Evolutionary conservation across 2,797 vertebrate species (phyloP), one percentile per base, ranked within the genome.

Genomic region (Atherinosoma microstoma): DNA sequence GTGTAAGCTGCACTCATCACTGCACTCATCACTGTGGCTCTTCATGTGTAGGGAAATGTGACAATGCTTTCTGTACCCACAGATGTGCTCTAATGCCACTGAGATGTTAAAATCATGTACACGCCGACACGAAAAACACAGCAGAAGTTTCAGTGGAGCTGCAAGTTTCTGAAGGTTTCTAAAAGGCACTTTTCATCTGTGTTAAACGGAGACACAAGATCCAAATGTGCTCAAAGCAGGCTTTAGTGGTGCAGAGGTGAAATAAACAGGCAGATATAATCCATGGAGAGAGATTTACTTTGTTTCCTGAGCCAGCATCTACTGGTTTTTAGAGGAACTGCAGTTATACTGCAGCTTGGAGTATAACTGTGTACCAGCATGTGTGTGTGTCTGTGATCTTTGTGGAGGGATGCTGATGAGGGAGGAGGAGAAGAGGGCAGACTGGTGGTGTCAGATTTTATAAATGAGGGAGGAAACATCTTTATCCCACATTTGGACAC

Each of bases 391-490:
- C 12, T 68, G 73, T 68, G 58, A 78, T 85, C 72, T 73, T 79
- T 77, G 49, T 67, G 77, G 73, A 74, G 65, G 36, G 82, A 82
- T 76, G 82, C 29, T 85, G 83, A 89, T 90, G 78, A 89, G 83
- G 78, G 70, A 76, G 85, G 79, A 84, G 81, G 70, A 84, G 78
- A 84, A 83, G 77, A 85, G 82, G 85, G 79, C 87, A 91, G 90
- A 87, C 87, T 83, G 84, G 75, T 63, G 81, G 84, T 93, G 93
- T 93, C 93, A 97, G 94, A 95, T 96, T 97, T 97, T 98, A 97
- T 97, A 96, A 98, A 98, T 97, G 96, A 93, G 88, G 94, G 93
- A 96, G 94, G 94, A 95, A 95, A 96, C 93, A 93, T 95, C 95
- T 96, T 96, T 95, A 97, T 98, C 95, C 93, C 87, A 83, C 89